These are phyloP conservation scores for Chaetodon trifascialis DNA, from an alignment of 2,113 vertebrate species.

Conservation along the genomic window DNA sequence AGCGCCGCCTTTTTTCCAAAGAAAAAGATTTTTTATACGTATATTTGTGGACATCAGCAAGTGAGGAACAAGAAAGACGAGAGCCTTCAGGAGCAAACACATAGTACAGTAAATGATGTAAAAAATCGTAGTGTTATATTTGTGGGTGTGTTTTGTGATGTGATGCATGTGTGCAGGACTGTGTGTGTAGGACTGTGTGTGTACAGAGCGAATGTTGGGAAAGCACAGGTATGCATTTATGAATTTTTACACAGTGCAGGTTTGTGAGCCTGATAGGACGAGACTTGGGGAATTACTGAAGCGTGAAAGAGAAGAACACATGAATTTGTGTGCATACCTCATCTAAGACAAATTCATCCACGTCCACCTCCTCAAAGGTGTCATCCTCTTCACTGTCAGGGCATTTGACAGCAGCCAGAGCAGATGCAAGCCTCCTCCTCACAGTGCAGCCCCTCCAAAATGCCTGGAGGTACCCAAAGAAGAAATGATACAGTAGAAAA, in stretches of 20 bases:
- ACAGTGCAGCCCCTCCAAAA: conserved; percentile 92
- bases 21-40: conserved; percentile 11
- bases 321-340: conserved; percentile 86
- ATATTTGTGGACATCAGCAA: conserved; percentile 13
- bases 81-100: background rate
- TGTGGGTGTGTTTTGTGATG: too few relatives aligned
- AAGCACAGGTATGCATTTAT: background rate
- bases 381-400: conserved; percentile 84
- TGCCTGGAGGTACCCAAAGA: conserved; percentile 89
- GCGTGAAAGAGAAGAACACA: conserved; percentile 39
- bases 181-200: background rate
- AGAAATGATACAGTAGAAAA: conserved; percentile 34
- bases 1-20: conserved; percentile 81
- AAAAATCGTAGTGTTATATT: too few relatives aligned
- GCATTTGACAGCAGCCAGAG: conserved; percentile 81
- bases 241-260: background rate
- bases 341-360: conserved; percentile 89
- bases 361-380: conserved; percentile 90
- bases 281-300: background rate
- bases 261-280: background rate
- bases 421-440: conserved; percentile 89
- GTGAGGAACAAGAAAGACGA: background rate
- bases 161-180: background rate
- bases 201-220: too few relatives aligned
- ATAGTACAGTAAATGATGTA: background rate